Evolutionary conservation across 2,113 vertebrate genomes (phyloP).

Genomic region (Pseudonaja textilis): DNA sequence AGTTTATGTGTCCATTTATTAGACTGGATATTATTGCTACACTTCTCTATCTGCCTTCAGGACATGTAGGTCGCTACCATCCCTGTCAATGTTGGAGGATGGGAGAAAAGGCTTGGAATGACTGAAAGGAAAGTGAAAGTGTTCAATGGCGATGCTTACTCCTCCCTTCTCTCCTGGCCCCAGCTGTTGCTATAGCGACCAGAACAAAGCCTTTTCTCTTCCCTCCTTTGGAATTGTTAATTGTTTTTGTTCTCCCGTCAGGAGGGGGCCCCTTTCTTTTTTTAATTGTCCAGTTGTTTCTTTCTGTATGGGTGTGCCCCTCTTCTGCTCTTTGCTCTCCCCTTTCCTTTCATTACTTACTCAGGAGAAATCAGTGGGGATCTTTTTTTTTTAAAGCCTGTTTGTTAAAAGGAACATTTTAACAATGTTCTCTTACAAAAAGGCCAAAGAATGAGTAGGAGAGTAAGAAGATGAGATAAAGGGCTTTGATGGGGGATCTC

Average conservation of each 20-base stretch:
- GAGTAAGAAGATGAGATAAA: constrained; percentile 14
- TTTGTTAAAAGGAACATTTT: not conserved
- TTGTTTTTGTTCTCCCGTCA: constrained; percentile 79
- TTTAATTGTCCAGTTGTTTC: constrained; percentile 77
- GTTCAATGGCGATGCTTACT: constrained; percentile 44
- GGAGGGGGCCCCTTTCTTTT: constrained; percentile 77
- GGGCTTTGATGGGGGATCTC: constrained; percentile 1
- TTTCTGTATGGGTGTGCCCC: constrained; percentile 55
- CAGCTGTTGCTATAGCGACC: constrained; percentile 84
- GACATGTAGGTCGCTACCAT: not conserved
- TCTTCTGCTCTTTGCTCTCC: constrained; percentile 58
- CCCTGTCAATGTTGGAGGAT: not conserved
- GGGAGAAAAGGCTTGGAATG: constrained; percentile 7
- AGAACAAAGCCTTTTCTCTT: constrained; percentile 87
- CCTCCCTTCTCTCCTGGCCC: constrained; percentile 66
- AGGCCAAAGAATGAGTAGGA: constrained; percentile 13
- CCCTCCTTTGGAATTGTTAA: constrained; percentile 92
- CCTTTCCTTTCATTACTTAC: constrained; percentile 73
- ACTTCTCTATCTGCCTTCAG: not conserved
- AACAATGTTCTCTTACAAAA: constrained; percentile 36
- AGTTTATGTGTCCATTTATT: not conserved
- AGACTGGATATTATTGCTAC: not conserved
- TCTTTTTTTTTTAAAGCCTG: not conserved
- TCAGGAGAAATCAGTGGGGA: constrained; percentile 73
- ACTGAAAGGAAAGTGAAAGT: constrained; percentile 72